A percentile compares a stretch with the other conserved stretches of the same genome.
Evolutionary conservation across 2,113 vertebrate genomes (phyloP).

Genomic region (Passer domesticus): DNA sequence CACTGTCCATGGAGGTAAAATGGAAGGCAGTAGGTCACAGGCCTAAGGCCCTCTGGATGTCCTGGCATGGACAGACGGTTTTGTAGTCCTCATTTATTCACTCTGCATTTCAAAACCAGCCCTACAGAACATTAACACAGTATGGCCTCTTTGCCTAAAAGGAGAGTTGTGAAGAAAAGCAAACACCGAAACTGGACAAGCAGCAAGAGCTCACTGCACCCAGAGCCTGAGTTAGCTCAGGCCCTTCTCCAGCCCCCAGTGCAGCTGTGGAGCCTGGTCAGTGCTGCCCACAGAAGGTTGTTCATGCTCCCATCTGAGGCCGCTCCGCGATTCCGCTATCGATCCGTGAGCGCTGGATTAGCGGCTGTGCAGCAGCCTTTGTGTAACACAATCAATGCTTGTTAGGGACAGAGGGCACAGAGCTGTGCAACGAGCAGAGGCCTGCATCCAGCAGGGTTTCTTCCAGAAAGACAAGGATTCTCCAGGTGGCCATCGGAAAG

Average conservation of each 20-base stretch:
- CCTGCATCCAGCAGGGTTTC: not conserved
- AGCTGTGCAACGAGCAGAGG: not conserved
- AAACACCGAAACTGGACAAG: not conserved
- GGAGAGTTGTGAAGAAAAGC: not conserved
- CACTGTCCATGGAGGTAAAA: fast-evolving
- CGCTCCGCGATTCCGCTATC: fast-evolving
- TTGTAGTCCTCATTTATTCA: not conserved
- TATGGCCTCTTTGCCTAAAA: not conserved
- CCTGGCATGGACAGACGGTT: not conserved
- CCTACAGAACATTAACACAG: not conserved
- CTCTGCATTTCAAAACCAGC: not conserved
- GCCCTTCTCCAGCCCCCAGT: not conserved
- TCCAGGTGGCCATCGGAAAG: not conserved
- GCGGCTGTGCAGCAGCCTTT: not conserved
- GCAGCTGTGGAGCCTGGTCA: not conserved
- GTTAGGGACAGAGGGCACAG: not conserved
- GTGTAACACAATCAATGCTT: not conserved
- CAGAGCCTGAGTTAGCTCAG: not conserved
- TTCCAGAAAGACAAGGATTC: not conserved
- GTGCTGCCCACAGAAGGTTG: not conserved
- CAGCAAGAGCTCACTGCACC: not conserved
- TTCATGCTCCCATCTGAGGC: not conserved
- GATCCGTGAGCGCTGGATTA: not conserved
- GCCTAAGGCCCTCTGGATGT: not conserved
- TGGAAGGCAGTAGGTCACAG: not conserved